A percentile compares a stretch with the other conserved stretches of the same genome.
Conservation (phyloP, 2,113 vertebrate species). For the Trogon surrucura region DNA sequence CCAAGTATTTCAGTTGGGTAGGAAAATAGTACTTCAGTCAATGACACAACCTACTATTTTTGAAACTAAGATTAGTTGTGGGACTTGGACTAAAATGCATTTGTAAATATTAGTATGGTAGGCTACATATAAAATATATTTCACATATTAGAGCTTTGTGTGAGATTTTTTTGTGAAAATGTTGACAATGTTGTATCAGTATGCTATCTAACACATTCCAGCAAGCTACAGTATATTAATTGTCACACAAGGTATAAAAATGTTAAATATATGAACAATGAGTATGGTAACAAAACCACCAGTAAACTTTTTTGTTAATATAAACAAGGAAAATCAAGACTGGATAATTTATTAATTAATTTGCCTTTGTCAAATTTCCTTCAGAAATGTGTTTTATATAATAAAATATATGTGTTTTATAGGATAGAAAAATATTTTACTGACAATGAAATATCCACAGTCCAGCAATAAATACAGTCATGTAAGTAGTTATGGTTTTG, state of each 20-base stretch:
- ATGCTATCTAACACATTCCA: not conserved
- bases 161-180: not conserved
- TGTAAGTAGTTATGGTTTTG: not conserved
- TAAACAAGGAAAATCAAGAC: not conserved
- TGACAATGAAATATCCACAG: not conserved
- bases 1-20: not conserved
- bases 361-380: not conserved
- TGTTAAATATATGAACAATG: not conserved
- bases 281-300: not conserved
- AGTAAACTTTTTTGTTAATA: not conserved
- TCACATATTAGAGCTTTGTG: not conserved
- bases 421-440: not conserved
- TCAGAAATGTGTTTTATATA: not conserved
- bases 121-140: not conserved
- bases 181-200: not conserved
- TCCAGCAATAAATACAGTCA: not conserved
- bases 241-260: not conserved
- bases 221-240: not conserved
- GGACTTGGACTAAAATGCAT: not conserved
- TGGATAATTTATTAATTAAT: not conserved
- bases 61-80: not conserved
- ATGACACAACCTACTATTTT: not conserved
- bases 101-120: not conserved
- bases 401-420: not conserved
- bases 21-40: not conserved